Percentiles rank a stretch among this genome's conserved stretches.
These are phyloP conservation scores for Vireo griseus DNA, from an alignment of 2,797 vertebrate genomes.

Conservation along the genomic window DNA sequence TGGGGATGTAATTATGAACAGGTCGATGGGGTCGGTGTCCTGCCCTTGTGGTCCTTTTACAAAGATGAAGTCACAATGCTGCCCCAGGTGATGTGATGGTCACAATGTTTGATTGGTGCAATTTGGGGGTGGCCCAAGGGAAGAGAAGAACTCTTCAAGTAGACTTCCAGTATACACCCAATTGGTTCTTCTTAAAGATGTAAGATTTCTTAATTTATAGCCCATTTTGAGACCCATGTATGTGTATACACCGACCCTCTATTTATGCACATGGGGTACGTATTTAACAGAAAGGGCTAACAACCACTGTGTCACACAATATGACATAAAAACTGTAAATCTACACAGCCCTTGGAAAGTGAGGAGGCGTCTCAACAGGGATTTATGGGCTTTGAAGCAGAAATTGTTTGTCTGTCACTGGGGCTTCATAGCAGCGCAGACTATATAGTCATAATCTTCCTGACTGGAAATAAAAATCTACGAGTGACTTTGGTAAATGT, in stretches of 20 bases:
- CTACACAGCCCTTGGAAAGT: not conserved
- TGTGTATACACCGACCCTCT: not conserved
- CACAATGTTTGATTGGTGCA: not conserved
- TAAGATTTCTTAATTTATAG: not conserved
- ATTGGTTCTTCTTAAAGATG: not conserved
- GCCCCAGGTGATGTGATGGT: not conserved
- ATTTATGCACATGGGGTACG: not conserved
- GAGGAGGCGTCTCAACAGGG: not conserved
- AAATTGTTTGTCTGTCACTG: not conserved
- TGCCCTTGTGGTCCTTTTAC: not conserved
- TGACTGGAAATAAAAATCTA: not conserved
- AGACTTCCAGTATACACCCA: not conserved
- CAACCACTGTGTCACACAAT: not conserved
- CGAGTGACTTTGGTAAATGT: not conserved
- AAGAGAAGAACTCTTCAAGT: not conserved
- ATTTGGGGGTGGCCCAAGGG: accelerated
- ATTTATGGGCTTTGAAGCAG: not conserved
- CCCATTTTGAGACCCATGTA: not conserved
- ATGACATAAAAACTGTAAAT: not conserved
- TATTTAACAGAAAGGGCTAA: not conserved
- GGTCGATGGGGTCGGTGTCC: not conserved
- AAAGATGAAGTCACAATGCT: not conserved
- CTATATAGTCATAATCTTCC: not conserved
- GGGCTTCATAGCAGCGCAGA: not conserved
- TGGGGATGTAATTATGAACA: not conserved